phyloP scores from a whole-genome alignment of 2,113 vertebrate genomes.

The Cettia cetti region DNA sequence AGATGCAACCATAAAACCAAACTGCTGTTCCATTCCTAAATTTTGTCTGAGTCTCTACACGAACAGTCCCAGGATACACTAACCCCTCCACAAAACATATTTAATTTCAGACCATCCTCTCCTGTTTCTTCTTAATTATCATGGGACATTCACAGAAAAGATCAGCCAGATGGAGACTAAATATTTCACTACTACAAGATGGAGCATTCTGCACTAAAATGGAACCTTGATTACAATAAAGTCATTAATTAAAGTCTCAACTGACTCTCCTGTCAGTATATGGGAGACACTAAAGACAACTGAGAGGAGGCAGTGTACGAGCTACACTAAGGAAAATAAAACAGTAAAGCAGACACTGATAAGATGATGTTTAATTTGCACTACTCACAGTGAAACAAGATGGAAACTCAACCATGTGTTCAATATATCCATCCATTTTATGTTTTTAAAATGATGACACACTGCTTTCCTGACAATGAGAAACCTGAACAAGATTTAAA shows the following conservation, averaged over 20 bases:
- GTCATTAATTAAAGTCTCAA: slow-evolving; percentile 60
- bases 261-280: slow-evolving; percentile 17
- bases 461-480: neutral
- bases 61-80: neutral
- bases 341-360: neutral
- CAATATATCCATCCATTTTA: neutral
- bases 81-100: neutral
- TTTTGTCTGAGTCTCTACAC: neutral
- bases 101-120: slow-evolving; percentile 35
- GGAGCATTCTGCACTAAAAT: slow-evolving; percentile 54
- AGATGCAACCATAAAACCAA: slow-evolving; percentile 15
- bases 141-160: slow-evolving; percentile 39
- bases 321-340: neutral
- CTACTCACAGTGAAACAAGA: neutral
- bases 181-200: slow-evolving; percentile 64
- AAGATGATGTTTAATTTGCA: neutral
- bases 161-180: slow-evolving; percentile 67
- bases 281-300: slow-evolving; percentile 14
- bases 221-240: slow-evolving; percentile 64
- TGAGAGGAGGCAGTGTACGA: neutral
- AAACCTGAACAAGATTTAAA: neutral
- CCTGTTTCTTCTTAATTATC: slow-evolving; percentile 60
- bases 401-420: neutral
- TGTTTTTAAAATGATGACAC: neutral
- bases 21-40: neutral